phyloP scores from a whole-genome alignment of 2,888 invertebrate genomes.

The Drosophila paramelanica region DNA sequence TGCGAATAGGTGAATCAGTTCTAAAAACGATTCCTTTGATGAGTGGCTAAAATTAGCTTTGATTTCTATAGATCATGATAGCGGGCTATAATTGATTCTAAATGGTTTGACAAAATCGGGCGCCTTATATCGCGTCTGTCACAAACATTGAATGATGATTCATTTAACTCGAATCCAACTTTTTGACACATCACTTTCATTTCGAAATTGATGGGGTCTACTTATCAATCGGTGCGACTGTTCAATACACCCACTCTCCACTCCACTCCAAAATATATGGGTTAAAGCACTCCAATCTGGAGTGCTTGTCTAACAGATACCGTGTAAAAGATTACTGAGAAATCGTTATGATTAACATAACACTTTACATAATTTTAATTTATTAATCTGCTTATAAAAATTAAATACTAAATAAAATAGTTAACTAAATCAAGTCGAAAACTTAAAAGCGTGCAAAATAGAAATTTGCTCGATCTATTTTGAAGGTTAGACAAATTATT shows the following conservation, averaged over 20 bases:
- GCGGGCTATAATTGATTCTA: slow-evolving; percentile 34
- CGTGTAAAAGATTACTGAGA: slow-evolving; percentile 1
- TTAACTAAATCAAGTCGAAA: no score
- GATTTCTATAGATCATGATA: slow-evolving; percentile 13
- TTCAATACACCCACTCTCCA: slow-evolving; percentile 3
- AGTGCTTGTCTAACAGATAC: slow-evolving; percentile 19
- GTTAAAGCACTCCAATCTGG: slow-evolving; percentile 9
- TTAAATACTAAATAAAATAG: no score
- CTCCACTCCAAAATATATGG: slow-evolving; percentile 4
- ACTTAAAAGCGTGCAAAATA: no score
- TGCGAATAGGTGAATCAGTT: background rate
- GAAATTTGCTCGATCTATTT: no score
- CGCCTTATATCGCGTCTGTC: slow-evolving; percentile 39
- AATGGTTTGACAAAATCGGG: slow-evolving; percentile 42
- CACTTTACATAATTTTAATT: no score
- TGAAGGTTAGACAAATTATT: no score
- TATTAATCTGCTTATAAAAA: no score
- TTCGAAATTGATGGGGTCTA: slow-evolving; percentile 45
- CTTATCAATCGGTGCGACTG: slow-evolving; percentile 30
- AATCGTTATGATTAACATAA: background rate
- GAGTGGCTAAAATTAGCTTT: background rate
- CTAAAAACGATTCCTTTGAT: background rate
- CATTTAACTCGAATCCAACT: slow-evolving; percentile 16
- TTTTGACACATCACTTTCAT: slow-evolving; percentile 43
- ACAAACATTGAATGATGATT: slow-evolving; percentile 46